Base-by-base conservation (phyloP, 2,888 invertebrate genomes). In the Nemurella pictetii region DNA sequence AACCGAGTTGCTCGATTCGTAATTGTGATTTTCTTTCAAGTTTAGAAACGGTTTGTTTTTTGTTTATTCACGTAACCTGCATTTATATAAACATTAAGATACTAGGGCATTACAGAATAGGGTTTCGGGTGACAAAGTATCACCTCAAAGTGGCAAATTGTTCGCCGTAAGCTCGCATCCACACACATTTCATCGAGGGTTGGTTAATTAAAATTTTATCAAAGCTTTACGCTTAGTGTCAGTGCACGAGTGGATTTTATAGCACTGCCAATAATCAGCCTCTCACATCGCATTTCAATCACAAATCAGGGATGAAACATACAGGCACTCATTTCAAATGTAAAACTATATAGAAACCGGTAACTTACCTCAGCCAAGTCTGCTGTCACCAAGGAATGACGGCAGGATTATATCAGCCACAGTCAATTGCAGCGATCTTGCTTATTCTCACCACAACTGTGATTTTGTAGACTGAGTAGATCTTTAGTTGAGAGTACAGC, bases 391-490 rank as follows among this genome's bases (percentile, higher is more conserved):
- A 12, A 55, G 9, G 9, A 55, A 55, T 7, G 20, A 55, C 55
- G 9, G n/a, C n/a, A n/a, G n/a, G n/a, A 78, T 85, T 83, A 30
- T 85, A 78, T 75, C 84, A 80, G 75, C n/a, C 15, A 55, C 55
- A 12, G 55, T 55, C 55, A 55, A 55, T 55, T 55, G 55, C 55
- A 55, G 12, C 55, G 20, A 55, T 55, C 29, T 72, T 78, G 30
- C 30, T 28, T 28, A 88, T 87, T 87, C 86, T 89, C 89, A 89
- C 90, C 92, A 93, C 92, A 93, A 93, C 93, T 93, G 93, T 93
- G 93, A 93, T 93, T 92, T 92, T 91, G 92, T 93, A 93, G 93
- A 93, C 93, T 93, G 93, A 93, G 82, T 82, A 82, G 55, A 55
- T 55, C 82, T 72, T n/a, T 26, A 72, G 26, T n/a, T 28, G 78